These are phyloP conservation scores for Harpagus bidentatus DNA, from an alignment of 2,113 vertebrate genomes.

Conservation along the genomic window DNA sequence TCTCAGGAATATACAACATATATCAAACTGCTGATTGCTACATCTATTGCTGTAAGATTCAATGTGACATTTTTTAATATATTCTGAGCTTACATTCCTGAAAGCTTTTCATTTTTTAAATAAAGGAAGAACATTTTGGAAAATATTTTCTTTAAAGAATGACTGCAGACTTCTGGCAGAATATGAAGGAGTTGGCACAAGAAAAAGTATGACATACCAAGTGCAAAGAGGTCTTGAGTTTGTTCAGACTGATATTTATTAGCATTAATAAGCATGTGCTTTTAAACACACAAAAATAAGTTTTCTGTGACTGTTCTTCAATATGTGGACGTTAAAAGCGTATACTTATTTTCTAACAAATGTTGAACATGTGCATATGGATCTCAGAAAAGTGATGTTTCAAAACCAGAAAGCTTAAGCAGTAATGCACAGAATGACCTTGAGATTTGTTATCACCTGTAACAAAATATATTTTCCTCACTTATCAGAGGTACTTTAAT, in stretches of 20 bases:
- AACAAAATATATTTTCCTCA: neutral
- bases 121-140: neutral
- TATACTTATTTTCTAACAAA: neutral
- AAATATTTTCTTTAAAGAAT: neutral
- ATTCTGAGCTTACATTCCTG: neutral
- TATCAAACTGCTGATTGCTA: neutral
- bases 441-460: neutral
- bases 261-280: constrained; percentile 48
- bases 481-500: neutral
- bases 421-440: neutral
- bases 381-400: neutral
- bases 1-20: neutral
- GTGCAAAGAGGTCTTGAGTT: constrained; percentile 43
- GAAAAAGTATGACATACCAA: neutral
- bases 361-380: neutral
- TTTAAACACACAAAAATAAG: constrained; percentile 2
- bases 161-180: neutral
- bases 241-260: constrained; percentile 20
- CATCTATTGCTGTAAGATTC: neutral
- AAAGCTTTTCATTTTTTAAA: constrained; percentile 31
- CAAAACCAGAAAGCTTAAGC: neutral
- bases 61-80: constrained; percentile 34
- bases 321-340: constrained; percentile 22
- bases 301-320: constrained; percentile 11
- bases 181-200: neutral